Evolutionary conservation across 2,797 vertebrate species (phyloP).

Genomic region (Scolopax rusticola): DNA sequence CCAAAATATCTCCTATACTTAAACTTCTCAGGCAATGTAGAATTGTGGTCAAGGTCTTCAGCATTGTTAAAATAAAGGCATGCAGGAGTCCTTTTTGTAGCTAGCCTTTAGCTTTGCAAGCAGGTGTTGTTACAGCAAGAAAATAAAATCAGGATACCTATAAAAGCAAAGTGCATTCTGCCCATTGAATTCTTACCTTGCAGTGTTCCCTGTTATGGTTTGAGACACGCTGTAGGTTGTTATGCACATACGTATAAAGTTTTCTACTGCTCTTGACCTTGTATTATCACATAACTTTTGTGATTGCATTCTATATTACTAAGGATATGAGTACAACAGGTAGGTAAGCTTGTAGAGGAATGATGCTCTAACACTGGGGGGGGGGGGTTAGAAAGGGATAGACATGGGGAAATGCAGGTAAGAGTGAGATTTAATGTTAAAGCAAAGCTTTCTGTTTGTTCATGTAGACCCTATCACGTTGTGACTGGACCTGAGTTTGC

Average conservation of each 20-base stretch:
- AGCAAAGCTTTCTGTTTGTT: background rate
- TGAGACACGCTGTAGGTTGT: background rate
- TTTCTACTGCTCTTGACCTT: background rate
- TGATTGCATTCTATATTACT: background rate
- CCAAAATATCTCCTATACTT: background rate
- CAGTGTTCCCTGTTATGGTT: background rate
- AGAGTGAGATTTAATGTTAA: background rate
- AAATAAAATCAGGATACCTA: background rate
- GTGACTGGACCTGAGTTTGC: background rate
- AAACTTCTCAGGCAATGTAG: background rate
- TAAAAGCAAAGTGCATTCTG: background rate
- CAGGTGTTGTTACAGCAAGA: background rate
- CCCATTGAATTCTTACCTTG: background rate
- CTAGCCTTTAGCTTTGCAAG: background rate
- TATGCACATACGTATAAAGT: accelerated
- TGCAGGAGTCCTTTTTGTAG: background rate
- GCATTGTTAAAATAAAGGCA: background rate
- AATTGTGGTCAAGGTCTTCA: background rate
- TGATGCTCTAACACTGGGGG: background rate
- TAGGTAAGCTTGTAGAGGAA: background rate
- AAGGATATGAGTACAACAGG: too few species aligned
- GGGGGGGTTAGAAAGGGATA: background rate
- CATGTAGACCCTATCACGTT: background rate
- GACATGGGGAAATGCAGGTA: background rate
- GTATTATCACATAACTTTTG: background rate